Percentiles rank a stretch among this genome's conserved stretches.
phyloP scores from a whole-genome alignment of 2,797 vertebrate species.

The Gobionotothen gibberifrons region DNA sequence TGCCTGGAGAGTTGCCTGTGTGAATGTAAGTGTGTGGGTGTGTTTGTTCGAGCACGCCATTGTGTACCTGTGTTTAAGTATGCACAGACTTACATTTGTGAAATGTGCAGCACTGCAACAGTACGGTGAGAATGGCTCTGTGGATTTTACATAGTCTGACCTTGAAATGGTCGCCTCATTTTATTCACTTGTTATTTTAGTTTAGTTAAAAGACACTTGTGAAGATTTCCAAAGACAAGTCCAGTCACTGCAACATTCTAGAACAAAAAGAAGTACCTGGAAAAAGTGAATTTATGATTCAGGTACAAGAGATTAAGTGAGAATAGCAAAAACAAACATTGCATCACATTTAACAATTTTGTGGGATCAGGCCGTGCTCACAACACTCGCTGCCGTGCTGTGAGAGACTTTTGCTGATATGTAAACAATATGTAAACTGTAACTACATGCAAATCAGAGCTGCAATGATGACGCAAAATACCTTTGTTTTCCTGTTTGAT shows the following conservation, averaged over 20 bases:
- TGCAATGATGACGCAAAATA: slow-evolving; percentile 2
- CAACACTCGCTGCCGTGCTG: slow-evolving; percentile 13
- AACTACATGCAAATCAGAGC: slow-evolving; percentile 27
- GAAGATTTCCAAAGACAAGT: neutral
- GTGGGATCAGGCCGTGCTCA: neutral
- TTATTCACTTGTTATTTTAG: slow-evolving; percentile 22
- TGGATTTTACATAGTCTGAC: slow-evolving; percentile 28
- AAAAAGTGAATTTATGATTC: neutral
- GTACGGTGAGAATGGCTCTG: slow-evolving; percentile 42
- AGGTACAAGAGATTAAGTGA: neutral
- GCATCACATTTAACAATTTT: neutral
- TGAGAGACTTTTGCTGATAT: slow-evolving; percentile 20
- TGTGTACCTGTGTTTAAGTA: slow-evolving; percentile 38
- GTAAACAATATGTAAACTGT: slow-evolving; percentile 37
- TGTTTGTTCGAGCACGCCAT: neutral
- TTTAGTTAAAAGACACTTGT: slow-evolving; percentile 16
- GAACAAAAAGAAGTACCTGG: neutral
- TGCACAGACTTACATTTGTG: slow-evolving; percentile 26
- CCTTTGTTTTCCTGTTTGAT: slow-evolving; percentile 26
- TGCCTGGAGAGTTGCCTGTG: slow-evolving; percentile 55
- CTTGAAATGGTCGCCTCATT: slow-evolving; percentile 15
- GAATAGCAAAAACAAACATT: neutral
- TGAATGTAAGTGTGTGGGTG: slow-evolving; percentile 27
- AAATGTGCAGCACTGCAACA: slow-evolving; percentile 23
- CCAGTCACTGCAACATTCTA: neutral